These are phyloP conservation scores for Darevskia mixta DNA, from an alignment of 2,797 vertebrate genomes.

Conservation along the genomic window DNA sequence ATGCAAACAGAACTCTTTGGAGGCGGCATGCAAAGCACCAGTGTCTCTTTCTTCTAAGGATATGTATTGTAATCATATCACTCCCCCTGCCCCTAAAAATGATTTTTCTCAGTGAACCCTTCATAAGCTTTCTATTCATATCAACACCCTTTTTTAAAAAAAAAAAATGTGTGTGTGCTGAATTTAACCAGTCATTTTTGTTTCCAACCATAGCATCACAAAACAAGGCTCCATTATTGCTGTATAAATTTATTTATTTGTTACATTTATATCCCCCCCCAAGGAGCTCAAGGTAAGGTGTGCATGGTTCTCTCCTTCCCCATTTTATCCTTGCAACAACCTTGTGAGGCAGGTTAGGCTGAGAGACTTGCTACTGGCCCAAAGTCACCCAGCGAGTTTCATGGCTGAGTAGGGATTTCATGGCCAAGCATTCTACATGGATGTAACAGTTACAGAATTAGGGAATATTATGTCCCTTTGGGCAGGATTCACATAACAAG, in stretches of 20 bases:
- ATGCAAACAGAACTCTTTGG: not conserved
- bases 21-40: not conserved
- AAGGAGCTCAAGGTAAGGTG: too few relatives aligned
- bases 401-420: too few relatives aligned
- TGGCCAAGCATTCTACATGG: not conserved
- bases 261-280: too few relatives aligned
- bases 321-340: too few relatives aligned
- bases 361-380: too few relatives aligned
- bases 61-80: not conserved
- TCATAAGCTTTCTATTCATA: not conserved
- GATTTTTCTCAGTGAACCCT: not conserved
- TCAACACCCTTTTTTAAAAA: not conserved
- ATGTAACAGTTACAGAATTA: not conserved
- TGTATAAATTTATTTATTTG: not conserved
- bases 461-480: not conserved
- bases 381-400: too few relatives aligned
- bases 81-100: not conserved
- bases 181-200: not conserved
- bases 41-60: not conserved
- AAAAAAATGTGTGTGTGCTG: not conserved
- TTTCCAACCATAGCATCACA: not conserved
- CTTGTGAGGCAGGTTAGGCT: too few relatives aligned
- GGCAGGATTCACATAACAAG: too few relatives aligned
- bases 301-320: too few relatives aligned
- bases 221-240: not conserved